phyloP scores from a whole-genome alignment of 2,888 invertebrate species.

The Microctonus aethiopoides region DNA sequence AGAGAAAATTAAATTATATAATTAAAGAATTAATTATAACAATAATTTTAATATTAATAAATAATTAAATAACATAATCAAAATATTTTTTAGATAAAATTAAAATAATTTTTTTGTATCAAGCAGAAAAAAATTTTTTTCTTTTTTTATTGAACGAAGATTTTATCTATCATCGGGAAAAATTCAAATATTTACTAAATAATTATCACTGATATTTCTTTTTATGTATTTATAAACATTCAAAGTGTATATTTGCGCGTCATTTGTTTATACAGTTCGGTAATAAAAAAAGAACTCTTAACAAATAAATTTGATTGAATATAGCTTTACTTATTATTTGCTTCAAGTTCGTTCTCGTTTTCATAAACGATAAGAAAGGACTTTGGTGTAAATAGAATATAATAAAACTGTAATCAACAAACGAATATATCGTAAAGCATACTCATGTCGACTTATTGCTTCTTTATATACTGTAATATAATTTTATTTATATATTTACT shows the following conservation, averaged over 20 bases:
- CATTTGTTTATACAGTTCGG: neutral
- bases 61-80: neutral
- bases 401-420: neutral
- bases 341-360: too few relatives aligned
- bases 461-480: constrained; percentile 7
- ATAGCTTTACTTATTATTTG: neutral
- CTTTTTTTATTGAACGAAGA: neutral
- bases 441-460: neutral
- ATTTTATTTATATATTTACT: too few relatives aligned
- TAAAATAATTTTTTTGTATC: too few relatives aligned
- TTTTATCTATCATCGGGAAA: neutral
- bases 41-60: too few relatives aligned
- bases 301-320: constrained; percentile 9
- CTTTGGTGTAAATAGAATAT: neutral
- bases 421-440: neutral
- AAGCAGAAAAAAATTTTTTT: neutral
- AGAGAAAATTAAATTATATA: neutral
- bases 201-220: neutral
- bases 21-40: neutral
- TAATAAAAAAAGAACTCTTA: neutral
- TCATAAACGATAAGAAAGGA: neutral
- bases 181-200: neutral
- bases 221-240: neutral
- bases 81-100: neutral
- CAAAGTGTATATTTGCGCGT: neutral